Base-by-base conservation (phyloP, 2,888 invertebrate species). In the Megaustenia siamemsis region DNA sequence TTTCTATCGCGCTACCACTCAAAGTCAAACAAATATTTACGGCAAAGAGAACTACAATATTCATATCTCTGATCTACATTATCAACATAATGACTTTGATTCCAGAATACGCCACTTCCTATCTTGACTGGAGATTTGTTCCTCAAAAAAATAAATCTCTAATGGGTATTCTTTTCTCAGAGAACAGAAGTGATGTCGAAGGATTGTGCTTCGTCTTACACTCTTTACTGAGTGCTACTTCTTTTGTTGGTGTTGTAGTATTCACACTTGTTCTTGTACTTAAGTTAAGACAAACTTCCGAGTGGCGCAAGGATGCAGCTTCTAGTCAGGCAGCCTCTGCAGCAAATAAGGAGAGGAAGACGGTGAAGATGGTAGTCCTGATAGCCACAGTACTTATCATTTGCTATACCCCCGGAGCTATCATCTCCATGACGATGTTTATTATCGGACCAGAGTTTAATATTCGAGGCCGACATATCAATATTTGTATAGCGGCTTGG, bases 11-110 rank as follows among this genome's bases (percentile, higher is more conserved):
- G 12, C 28, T 68, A 24, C 80, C 80, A 5, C 32, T 80, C 24
- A 80, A 68, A 43, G 69, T 80, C 0, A 78, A 78, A 56, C 63
- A 78, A 3, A 40, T 78, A 5, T 21, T 78, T 0, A 78, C 78
- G 12, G 40, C 40, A 18, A 60, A 43, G 45, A 78, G 40, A 38
- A 45, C 63, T 0, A 45, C 43, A 24, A 24, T 43, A 32, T 43
- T 15, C 15, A 1, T 78, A 1, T 24, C 4, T n/a, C 21, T 78
- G 3, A 78, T 78, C 8, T 78, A 49, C 49, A 15, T 45, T 24
- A 1, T 66, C 0, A 80, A 49, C 49, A 45, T 80, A 1, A 24
- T 32, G 15, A 35, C 69, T 8, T 1, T 69, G 12, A 21, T 80
- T 18, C 78, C 78, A 28, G 78, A 60, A 28, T 43, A 78, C 63